Evolutionary conservation across 23 tunicate genomes (phyloP).

Genomic region (Ciona savignyi): DNA sequence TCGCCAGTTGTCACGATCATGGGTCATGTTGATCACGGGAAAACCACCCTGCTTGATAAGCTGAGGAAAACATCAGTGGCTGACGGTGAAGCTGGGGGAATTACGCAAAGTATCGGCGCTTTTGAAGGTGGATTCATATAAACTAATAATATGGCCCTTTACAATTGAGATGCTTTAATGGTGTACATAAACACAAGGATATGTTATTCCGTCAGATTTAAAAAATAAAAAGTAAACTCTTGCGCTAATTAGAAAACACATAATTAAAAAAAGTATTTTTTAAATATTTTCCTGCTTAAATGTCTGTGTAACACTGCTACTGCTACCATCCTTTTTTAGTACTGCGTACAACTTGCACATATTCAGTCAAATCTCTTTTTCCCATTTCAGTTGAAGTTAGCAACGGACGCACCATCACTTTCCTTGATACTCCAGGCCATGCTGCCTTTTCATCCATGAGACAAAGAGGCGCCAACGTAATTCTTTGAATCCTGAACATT

Average conservation of each 20-base stretch:
- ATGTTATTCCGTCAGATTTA: too few relatives aligned
- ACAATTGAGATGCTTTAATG: not conserved
- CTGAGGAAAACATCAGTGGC: conserved; percentile 72
- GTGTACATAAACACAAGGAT: too few relatives aligned
- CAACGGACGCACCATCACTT: conserved; percentile 33
- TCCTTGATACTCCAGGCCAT: conserved; percentile 96
- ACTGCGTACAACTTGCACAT: too few relatives aligned
- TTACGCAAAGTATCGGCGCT: conserved; percentile 86
- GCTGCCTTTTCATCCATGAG: conserved; percentile 85
- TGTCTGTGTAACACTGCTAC: too few relatives aligned
- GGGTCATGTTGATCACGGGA: conserved; percentile 95
- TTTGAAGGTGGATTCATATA: conserved; percentile 42
- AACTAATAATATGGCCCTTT: not conserved
- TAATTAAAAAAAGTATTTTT: too few relatives aligned
- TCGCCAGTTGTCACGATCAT: conserved; percentile 75
- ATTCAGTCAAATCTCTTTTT: too few relatives aligned
- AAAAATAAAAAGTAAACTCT: too few relatives aligned
- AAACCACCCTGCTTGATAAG: conserved; percentile 60
- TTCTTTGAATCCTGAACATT: too few relatives aligned
- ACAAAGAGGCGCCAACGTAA: conserved; percentile 85
- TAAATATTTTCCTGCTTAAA: too few relatives aligned
- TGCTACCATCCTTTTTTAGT: too few relatives aligned
- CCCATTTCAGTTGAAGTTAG: conserved; percentile 30
- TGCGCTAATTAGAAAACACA: too few relatives aligned
- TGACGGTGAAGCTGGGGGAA: conserved; percentile 86